These are phyloP conservation scores for Ennomos quercinarius DNA, from an alignment of 2,888 invertebrate genomes.

Conservation along the genomic window DNA sequence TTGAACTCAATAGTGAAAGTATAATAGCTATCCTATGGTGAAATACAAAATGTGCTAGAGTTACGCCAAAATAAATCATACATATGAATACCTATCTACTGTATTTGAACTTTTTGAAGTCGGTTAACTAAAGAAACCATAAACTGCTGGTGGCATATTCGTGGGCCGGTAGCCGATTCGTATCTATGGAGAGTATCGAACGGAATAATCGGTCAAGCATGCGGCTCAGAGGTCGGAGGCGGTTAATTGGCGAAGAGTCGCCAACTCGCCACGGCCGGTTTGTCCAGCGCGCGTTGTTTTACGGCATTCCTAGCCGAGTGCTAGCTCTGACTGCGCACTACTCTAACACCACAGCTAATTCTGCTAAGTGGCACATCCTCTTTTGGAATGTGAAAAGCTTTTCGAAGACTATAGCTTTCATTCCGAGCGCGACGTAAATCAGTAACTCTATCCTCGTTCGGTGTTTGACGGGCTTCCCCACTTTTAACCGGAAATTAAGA, in stretches of 20 bases:
- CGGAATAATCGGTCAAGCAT: conserved; percentile 58
- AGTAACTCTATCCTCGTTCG: conserved; percentile 37
- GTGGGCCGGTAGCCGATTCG: conserved; percentile 28
- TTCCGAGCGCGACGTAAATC: conserved; percentile 31
- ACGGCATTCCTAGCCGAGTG: conserved; percentile 67
- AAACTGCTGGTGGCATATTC: conserved; percentile 30
- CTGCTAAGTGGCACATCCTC: conserved; percentile 48
- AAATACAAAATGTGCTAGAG: too few relatives aligned
- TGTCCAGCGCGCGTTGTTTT: conserved; percentile 70
- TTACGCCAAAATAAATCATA: too few relatives aligned
- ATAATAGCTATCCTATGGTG: too few relatives aligned
- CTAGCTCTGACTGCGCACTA: conserved; percentile 48
- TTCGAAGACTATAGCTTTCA: conserved; percentile 25
- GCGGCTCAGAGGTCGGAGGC: conserved; percentile 74
- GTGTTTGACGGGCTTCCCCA: conserved; percentile 63
- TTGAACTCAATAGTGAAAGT: too few relatives aligned
- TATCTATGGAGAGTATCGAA: conserved; percentile 67
- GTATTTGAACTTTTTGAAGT: too few relatives aligned
- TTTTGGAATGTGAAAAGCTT: conserved; percentile 26
- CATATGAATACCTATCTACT: too few relatives aligned
- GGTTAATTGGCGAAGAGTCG: conserved; percentile 81
- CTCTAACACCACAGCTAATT: conserved; percentile 47
- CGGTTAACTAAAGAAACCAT: too few relatives aligned
- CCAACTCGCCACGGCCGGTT: conserved; percentile 72
- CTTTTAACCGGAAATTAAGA: conserved; percentile 74